These are phyloP conservation scores for Pituophis catenifer DNA, from an alignment of 2,113 vertebrate genomes.

Conservation along the genomic window DNA sequence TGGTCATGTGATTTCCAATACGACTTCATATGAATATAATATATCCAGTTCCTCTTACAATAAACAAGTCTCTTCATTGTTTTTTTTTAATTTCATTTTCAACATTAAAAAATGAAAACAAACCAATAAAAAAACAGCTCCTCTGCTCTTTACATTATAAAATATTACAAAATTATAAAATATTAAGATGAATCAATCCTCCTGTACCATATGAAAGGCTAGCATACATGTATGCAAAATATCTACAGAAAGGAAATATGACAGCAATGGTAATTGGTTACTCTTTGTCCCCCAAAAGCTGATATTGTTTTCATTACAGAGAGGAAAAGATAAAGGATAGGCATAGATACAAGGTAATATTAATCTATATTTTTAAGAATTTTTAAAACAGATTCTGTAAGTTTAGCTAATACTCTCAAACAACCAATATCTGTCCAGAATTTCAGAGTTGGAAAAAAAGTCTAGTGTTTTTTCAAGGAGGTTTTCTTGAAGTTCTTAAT, in stretches of 20 bases:
- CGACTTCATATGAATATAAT: background rate
- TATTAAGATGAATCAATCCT: background rate
- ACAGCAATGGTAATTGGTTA: too few relatives aligned
- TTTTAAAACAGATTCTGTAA: background rate
- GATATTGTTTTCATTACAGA: background rate
- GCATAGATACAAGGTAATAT: background rate
- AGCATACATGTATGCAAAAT: background rate
- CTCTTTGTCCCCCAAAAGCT: background rate
- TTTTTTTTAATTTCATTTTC: background rate
- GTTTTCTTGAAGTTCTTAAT: background rate
- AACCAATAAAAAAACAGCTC: background rate
- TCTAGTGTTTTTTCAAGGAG: background rate
- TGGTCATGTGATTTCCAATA: slow-evolving; percentile 18
- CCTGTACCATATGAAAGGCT: background rate
- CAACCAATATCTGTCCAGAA: background rate
- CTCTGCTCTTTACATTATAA: background rate
- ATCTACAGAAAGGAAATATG: background rate
- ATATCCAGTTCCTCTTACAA: background rate
- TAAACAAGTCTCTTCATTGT: background rate
- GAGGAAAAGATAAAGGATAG: background rate
- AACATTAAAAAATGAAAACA: background rate
- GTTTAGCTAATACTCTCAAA: background rate
- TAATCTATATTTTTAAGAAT: background rate
- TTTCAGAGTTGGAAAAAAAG: background rate
- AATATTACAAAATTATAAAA: background rate